A percentile compares a stretch with the other conserved stretches of the same genome.
Conservation (phyloP, 2,797 vertebrate genomes). For the Pseudopleuronectes americanus region DNA sequence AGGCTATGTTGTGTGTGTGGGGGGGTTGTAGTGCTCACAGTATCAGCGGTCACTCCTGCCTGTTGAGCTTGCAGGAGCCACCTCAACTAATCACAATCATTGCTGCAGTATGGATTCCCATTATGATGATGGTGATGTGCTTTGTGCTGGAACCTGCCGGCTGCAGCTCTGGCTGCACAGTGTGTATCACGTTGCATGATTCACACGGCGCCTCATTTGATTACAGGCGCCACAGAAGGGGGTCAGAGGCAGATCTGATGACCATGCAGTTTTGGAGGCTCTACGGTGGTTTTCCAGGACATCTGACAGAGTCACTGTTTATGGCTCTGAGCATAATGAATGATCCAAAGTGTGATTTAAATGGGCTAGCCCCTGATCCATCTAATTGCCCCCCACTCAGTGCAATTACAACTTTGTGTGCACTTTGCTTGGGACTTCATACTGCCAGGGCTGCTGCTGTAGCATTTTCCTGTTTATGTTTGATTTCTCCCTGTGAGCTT, state of each 20-base stretch:
- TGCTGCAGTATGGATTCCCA: slow-evolving; percentile 43
- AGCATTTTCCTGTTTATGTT: slow-evolving; percentile 37
- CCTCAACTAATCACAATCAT: slow-evolving; percentile 28
- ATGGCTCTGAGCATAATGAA: slow-evolving; percentile 57
- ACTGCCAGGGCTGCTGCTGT: slow-evolving; percentile 27
- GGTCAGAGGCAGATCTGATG: slow-evolving; percentile 73
- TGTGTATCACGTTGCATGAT: slow-evolving; percentile 66
- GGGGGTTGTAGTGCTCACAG: neutral
- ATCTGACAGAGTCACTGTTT: slow-evolving; percentile 52
- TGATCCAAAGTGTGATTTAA: slow-evolving; percentile 65
- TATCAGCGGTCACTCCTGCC: slow-evolving; percentile 3
- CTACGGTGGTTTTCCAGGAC: slow-evolving; percentile 52
- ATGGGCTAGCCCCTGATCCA: slow-evolving; percentile 49
- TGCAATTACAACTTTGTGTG: slow-evolving; percentile 64
- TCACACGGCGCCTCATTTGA: slow-evolving; percentile 71
- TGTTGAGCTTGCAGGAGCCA: slow-evolving; percentile 4
- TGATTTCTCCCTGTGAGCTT: slow-evolving; percentile 18
- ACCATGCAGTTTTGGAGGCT: slow-evolving; percentile 59
- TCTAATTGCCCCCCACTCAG: slow-evolving; percentile 67
- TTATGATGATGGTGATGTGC: slow-evolving; percentile 50
- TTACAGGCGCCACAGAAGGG: slow-evolving; percentile 68
- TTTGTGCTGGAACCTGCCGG: slow-evolving; percentile 46
- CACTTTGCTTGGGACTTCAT: slow-evolving; percentile 47
- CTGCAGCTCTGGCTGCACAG: slow-evolving; percentile 45
- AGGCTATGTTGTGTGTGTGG: neutral